Evolutionary conservation across 2,888 invertebrate species (phyloP), one percentile per base, ranked within the genome.

Genomic region (Clistopyga incitator): DNA sequence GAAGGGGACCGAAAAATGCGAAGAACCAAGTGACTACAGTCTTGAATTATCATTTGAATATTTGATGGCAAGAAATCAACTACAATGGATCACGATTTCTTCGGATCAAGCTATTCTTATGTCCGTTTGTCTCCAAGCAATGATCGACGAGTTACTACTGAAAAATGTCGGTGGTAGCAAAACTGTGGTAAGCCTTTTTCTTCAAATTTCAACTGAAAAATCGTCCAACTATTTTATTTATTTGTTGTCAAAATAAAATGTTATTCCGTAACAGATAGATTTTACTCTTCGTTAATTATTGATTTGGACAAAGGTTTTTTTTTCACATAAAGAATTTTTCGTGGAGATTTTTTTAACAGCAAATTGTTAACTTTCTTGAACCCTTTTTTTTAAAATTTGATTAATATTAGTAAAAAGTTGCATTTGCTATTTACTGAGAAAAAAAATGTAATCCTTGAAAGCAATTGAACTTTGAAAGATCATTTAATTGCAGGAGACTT

Each of bases 11-110:
- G 90, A 92, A 13, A 90, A 88, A 82, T 86, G 81, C 38, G 90
- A 90, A 38, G 91, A 91, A 78, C 87, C 77, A n/a, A 85, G 87
- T 15, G 91, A 92, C 18, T 90, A 86, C 75, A 90, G 85, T 91
- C 94, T 97, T 87, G 98, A 99, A 93, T 94, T 99, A 76, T 98
- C 98, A 0, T 99, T 99, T 93, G 99, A 99, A 93, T 99, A 99
- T 94, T 95, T 99, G 81, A 96, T 99, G 94, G 96, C 97, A 38
- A 98, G 97, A 94, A 98, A 99, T 92, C 97, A 97, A 86, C 94
- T 99, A 82, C 97, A 98, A 91, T 99, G 99, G 99, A 96, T 99
- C 85, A 98, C 98, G 25, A 95, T 99, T 88, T 95, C 96, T 76
- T 98, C 98, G 87, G 96, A 97, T 86, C 97, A 98, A 94, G 98